These are phyloP conservation scores for Corynorhinus townsendii DNA, from an alignment of 2,113 vertebrate species.

Conservation along the genomic window DNA sequence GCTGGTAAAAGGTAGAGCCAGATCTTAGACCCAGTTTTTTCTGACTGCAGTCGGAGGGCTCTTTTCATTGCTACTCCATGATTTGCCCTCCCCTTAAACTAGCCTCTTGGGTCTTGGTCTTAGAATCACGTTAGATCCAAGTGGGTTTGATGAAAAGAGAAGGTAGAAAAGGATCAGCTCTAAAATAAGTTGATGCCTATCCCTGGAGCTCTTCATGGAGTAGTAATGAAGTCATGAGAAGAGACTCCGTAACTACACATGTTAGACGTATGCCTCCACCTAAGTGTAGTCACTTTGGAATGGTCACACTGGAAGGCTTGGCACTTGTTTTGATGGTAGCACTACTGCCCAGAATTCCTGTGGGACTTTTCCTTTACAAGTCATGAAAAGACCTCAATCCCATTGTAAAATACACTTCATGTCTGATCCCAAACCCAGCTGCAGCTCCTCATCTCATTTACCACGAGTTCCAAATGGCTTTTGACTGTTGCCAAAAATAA, in stretches of 20 bases:
- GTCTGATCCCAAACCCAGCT: background rate
- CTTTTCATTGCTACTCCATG: background rate
- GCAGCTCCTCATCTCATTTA: background rate
- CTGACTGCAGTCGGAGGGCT: background rate
- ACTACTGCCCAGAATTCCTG: background rate
- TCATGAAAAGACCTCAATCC: background rate
- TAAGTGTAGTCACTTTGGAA: background rate
- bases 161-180: background rate
- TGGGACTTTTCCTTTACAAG: background rate
- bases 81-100: background rate
- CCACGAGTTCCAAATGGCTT: constrained; percentile 5
- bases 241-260: background rate
- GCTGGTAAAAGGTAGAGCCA: background rate
- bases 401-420: constrained; percentile 8
- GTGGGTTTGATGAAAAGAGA: background rate
- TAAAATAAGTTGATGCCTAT: background rate
- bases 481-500: constrained; percentile 7
- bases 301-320: background rate
- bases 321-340: background rate
- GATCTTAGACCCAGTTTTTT: background rate
- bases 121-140: background rate
- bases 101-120: background rate
- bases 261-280: background rate
- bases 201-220: background rate
- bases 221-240: background rate